phyloP scores from a whole-genome alignment of 1,140 invertebrate genomes.

The Drosophila equinoxialis region DNA sequence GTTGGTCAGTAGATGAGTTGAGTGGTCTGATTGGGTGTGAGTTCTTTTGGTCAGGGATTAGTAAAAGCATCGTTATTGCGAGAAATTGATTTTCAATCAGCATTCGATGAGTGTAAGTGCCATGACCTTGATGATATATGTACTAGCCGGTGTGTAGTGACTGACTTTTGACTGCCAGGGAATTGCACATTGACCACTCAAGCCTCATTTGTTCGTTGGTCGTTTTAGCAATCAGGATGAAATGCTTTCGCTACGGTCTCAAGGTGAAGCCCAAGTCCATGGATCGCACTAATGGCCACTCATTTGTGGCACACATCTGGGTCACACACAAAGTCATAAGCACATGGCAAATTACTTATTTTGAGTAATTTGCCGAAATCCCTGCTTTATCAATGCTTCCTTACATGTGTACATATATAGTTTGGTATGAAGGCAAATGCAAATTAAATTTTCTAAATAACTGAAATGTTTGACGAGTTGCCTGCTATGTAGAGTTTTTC shows the following conservation, averaged over 20 bases:
- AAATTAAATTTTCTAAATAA: constrained; percentile 76
- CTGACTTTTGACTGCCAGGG: constrained; percentile 18
- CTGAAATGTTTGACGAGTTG: constrained; percentile 47
- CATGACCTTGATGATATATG: constrained; percentile 46
- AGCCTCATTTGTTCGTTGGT: constrained; percentile 51
- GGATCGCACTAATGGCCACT: constrained; percentile 22
- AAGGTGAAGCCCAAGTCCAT: constrained; percentile 20
- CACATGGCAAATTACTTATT: constrained; percentile 59
- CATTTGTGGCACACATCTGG: constrained; percentile 26
- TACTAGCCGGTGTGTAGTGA: constrained; percentile 10
- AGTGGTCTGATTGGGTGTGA: neutral
- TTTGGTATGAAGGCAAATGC: constrained; percentile 51
- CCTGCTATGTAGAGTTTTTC: constrained; percentile 27
- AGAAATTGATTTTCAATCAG: constrained; percentile 75
- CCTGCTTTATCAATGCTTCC: neutral
- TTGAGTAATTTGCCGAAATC: constrained; percentile 11
- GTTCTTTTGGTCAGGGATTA: constrained; percentile 38
- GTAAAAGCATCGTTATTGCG: constrained; percentile 56
- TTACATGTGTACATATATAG: neutral
- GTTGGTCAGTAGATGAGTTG: neutral
- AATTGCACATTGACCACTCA: constrained; percentile 30
- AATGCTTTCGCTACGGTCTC: constrained; percentile 42
- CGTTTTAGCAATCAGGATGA: constrained; percentile 41
- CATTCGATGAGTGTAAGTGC: constrained; percentile 10
- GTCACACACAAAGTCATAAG: constrained; percentile 28